A percentile compares a stretch with the other conserved stretches of the same genome.
phyloP scores from a whole-genome alignment of 2,888 invertebrate species.

The Catocala sponsa region DNA sequence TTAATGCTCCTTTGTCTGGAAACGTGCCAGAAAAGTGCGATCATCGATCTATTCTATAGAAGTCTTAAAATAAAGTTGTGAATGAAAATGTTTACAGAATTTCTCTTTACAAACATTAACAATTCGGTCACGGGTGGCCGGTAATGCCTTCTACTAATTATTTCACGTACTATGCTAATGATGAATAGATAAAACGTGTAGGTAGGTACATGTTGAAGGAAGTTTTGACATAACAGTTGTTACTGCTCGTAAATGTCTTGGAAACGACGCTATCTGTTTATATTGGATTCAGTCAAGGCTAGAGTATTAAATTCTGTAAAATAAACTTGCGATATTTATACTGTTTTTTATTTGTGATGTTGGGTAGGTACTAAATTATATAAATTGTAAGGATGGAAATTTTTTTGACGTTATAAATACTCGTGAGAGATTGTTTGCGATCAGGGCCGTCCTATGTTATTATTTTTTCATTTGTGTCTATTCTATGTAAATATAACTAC shows the following conservation, averaged over 20 bases:
- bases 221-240: not conserved
- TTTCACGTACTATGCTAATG: slow-evolving; percentile 25
- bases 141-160: slow-evolving; percentile 28
- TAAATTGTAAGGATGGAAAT: not conserved
- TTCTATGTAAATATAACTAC: too few relatives aligned
- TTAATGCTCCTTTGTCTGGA: slow-evolving; percentile 57
- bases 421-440: too few relatives aligned
- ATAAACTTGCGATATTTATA: slow-evolving; percentile 10
- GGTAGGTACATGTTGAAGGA: slow-evolving; percentile 7
- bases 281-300: slow-evolving; percentile 61
- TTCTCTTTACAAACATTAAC: slow-evolving; percentile 19
- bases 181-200: slow-evolving; percentile 3
- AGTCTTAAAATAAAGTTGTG: slow-evolving; percentile 45
- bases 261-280: slow-evolving; percentile 60
- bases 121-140: slow-evolving; percentile 44
- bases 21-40: slow-evolving; percentile 56
- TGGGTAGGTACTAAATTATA: not conserved
- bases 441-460: too few relatives aligned
- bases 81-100: slow-evolving; percentile 41
- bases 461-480: too few relatives aligned
- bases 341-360: not conserved
- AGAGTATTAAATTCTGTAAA: slow-evolving; percentile 32
- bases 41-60: slow-evolving; percentile 35
- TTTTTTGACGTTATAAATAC: too few relatives aligned
- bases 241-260: slow-evolving; percentile 53